These are phyloP conservation scores for Rhagium mordax DNA, from an alignment of 2,888 invertebrate genomes.

Conservation along the genomic window DNA sequence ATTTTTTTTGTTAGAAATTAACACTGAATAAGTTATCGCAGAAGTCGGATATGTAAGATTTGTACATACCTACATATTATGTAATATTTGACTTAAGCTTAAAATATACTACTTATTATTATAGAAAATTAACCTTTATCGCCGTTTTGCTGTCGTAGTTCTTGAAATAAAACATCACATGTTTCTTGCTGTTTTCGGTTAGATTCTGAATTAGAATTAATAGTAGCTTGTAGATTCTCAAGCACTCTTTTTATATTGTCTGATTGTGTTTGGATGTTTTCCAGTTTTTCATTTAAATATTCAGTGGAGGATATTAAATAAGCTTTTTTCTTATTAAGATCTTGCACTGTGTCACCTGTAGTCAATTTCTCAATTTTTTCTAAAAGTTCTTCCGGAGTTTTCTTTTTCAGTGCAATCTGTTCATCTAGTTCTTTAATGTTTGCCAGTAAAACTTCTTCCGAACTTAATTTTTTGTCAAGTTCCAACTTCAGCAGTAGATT, in stretches of 20 bases:
- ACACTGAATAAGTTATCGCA: no score
- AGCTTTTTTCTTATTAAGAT: constrained; percentile 12
- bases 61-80: no score
- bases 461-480: constrained; percentile 1
- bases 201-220: background rate
- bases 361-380: constrained; percentile 3
- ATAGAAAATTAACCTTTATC: background rate
- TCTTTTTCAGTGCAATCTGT: constrained; percentile 1
- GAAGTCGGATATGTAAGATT: no score
- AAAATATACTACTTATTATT: no score
- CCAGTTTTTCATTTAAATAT: constrained; percentile 13
- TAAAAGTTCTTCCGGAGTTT: background rate
- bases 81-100: no score
- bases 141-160: background rate
- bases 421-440: constrained; percentile 4
- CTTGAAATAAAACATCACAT: background rate
- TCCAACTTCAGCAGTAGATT: constrained; percentile 3
- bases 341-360: background rate
- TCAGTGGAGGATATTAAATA: constrained; percentile 18
- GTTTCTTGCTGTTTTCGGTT: background rate
- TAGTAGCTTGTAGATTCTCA: background rate
- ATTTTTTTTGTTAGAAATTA: no score
- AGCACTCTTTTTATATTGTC: background rate
- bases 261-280: background rate
- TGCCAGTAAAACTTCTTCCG: background rate